A percentile compares a stretch with the other conserved stretches of the same genome.
phyloP scores from a whole-genome alignment of 1,140 invertebrate species.

The Sinonovacula constricta region DNA sequence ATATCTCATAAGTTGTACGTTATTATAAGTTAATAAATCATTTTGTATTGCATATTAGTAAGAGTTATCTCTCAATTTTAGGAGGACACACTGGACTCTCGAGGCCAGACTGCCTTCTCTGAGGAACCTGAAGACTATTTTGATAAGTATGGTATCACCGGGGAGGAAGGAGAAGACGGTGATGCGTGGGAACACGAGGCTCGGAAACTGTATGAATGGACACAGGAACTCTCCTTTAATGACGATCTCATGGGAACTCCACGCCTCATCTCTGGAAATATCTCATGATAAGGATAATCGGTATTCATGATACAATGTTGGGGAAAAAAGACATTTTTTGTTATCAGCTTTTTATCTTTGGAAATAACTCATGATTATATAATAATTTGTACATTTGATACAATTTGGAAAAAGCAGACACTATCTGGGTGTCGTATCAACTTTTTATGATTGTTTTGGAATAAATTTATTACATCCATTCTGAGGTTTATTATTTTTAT shows the following conservation, averaged over 20 bases:
- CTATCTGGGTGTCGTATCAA: not conserved
- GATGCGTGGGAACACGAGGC: constrained; percentile 75
- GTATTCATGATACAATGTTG: too few species aligned
- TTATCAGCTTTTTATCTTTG: not conserved
- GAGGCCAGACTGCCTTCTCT: constrained; percentile 47
- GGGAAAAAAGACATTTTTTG: not conserved
- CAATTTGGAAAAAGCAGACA: too few species aligned
- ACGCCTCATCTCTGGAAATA: constrained; percentile 51
- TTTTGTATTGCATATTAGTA: too few species aligned
- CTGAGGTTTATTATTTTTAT: too few species aligned
- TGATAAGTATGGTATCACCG: constrained; percentile 50
- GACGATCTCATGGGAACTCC: constrained; percentile 72
- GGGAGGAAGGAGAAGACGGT: constrained; percentile 60
- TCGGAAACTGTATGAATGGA: constrained; percentile 76
- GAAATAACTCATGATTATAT: not conserved
- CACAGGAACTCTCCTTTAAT: constrained; percentile 73
- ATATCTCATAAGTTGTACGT: too few species aligned
- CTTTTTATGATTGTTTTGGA: not conserved
- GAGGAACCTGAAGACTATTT: constrained; percentile 55
- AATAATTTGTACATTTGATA: too few species aligned
- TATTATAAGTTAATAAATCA: too few species aligned
- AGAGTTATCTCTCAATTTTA: not conserved
- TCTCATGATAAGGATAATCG: constrained; percentile 20
- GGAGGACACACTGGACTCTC: constrained; percentile 42
- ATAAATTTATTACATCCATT: not conserved